Conservation (phyloP, 2,113 vertebrate species). For the Oryzias curvinotus region DNA sequence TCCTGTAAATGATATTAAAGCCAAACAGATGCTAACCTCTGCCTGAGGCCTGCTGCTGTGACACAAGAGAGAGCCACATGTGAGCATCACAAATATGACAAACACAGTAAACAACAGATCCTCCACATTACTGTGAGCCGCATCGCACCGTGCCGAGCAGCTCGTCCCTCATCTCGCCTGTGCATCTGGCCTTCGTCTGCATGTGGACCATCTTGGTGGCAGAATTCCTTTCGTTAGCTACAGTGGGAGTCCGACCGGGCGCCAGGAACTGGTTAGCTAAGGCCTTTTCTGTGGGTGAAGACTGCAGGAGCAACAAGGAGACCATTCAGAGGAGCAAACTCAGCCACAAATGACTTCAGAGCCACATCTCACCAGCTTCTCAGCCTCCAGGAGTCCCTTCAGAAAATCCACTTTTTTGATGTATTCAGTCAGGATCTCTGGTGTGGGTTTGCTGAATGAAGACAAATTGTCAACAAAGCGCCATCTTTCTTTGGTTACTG, state of each 20-base stretch:
- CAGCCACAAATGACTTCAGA: too few species aligned
- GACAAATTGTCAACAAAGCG: background rate
- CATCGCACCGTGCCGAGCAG: slow-evolving; percentile 82
- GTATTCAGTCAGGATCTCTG: slow-evolving; percentile 90
- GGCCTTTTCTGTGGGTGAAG: slow-evolving; percentile 90
- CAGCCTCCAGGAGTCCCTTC: slow-evolving; percentile 91
- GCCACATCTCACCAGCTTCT: slow-evolving; percentile 86
- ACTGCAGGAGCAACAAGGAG: slow-evolving; percentile 57
- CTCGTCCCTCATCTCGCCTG: slow-evolving; percentile 90
- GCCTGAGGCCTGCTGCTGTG: slow-evolving; percentile 48
- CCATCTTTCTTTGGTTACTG: background rate
- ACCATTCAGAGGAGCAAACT: too few species aligned
- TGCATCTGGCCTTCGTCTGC: slow-evolving; percentile 90
- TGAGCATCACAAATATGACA: background rate
- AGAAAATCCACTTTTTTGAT: slow-evolving; percentile 94
- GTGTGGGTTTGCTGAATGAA: slow-evolving; percentile 84
- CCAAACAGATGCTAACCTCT: slow-evolving; percentile 59
- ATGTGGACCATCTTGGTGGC: slow-evolving; percentile 91
- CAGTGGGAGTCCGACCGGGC: slow-evolving; percentile 91
- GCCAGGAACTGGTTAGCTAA: slow-evolving; percentile 95
- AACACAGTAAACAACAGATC: too few species aligned
- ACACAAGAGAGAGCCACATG: slow-evolving; percentile 10
- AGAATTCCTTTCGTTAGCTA: slow-evolving; percentile 86
- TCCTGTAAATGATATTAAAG: background rate
- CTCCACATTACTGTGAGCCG: background rate